phyloP scores from a whole-genome alignment of 2,888 invertebrate species.

The Entomobrya multifasciata region DNA sequence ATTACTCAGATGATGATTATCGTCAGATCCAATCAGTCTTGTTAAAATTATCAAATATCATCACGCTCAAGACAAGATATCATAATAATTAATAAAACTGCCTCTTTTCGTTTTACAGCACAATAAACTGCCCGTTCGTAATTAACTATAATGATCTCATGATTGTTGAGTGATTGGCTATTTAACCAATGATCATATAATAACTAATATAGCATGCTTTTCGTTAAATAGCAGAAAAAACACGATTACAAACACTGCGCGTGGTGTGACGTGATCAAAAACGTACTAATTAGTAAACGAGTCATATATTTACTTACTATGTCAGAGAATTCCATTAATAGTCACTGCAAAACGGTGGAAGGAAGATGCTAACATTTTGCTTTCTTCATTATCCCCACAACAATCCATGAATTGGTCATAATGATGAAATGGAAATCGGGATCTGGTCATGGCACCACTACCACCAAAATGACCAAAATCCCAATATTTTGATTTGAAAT shows the following conservation, averaged over 20 bases:
- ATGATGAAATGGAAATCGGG: not conserved
- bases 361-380: conserved; percentile 51
- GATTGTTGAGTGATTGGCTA: conserved; percentile 8
- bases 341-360: conserved; percentile 59
- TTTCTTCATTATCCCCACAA: not conserved
- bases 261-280: not conserved
- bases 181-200: not conserved
- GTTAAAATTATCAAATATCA: not conserved
- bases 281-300: not conserved
- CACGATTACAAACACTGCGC: not conserved
- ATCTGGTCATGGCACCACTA: not conserved
- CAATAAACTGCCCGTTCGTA: conserved; percentile 20
- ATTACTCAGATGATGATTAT: not conserved
- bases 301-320: conserved; percentile 50
- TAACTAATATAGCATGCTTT: not conserved
- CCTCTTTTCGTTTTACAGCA: conserved; percentile 11
- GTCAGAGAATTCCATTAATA: conserved; percentile 67
- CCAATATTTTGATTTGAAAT: not conserved
- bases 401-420: not conserved
- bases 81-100: not conserved
- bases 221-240: not conserved
- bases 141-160: conserved; percentile 16
- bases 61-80: not conserved
- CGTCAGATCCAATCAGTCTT: not conserved
- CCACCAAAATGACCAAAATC: not conserved